phyloP scores from a whole-genome alignment of 2,797 vertebrate genomes.

The Pseudocheirus occidentalis region DNA sequence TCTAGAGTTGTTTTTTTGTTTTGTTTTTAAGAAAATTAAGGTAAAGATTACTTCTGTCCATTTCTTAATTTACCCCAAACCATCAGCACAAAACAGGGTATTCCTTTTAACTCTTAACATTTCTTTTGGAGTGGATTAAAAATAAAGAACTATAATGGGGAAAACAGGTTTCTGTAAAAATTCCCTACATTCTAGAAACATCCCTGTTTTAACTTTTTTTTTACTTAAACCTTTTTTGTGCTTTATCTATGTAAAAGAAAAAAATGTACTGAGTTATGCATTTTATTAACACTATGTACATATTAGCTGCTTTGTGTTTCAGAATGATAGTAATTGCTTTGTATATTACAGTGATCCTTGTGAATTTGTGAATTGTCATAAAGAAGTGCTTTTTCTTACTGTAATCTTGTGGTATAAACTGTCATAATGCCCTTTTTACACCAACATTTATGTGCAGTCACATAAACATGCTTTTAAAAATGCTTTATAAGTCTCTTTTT shows the following conservation, averaged over 20 bases:
- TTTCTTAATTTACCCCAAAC: slow-evolving; percentile 77
- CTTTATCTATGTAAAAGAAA: slow-evolving; percentile 82
- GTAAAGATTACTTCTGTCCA: slow-evolving; percentile 74
- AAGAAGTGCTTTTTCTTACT: slow-evolving; percentile 90
- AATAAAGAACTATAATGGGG: slow-evolving; percentile 75
- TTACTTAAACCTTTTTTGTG: slow-evolving; percentile 78
- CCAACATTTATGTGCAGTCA: slow-evolving; percentile 88
- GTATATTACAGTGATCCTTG: slow-evolving; percentile 90
- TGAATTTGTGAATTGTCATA: slow-evolving; percentile 90
- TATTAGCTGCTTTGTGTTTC: slow-evolving; percentile 89
- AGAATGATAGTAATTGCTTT: slow-evolving; percentile 88
- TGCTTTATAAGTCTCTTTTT: slow-evolving; percentile 82
- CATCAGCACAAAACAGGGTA: slow-evolving; percentile 86
- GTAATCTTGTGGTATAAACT: slow-evolving; percentile 89
- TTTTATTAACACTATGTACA: slow-evolving; percentile 90
- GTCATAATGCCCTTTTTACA: slow-evolving; percentile 89
- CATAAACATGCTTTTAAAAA: slow-evolving; percentile 89
- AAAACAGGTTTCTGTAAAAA: slow-evolving; percentile 78
- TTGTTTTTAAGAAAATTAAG: slow-evolving; percentile 78
- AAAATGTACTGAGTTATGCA: slow-evolving; percentile 84
- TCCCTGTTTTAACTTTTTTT: slow-evolving; percentile 81
- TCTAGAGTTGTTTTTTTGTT: slow-evolving; percentile 75
- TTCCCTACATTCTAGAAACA: slow-evolving; percentile 79
- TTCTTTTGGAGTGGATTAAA: slow-evolving; percentile 80
- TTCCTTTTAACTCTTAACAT: slow-evolving; percentile 78